Conservation (phyloP, 2,797 vertebrate species). For the Microchirus variegatus region DNA sequence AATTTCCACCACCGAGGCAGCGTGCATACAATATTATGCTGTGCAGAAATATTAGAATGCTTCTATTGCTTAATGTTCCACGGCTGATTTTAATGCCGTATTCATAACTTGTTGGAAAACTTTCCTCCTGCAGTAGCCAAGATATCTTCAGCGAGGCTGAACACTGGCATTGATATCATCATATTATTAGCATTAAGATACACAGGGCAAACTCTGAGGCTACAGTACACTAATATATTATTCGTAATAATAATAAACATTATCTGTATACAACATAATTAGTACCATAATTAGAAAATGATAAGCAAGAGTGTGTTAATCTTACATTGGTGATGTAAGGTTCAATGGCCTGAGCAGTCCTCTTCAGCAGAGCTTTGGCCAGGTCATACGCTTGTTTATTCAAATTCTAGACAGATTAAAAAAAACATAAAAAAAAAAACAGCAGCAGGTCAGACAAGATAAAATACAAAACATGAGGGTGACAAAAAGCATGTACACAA, state of each 20-base stretch:
- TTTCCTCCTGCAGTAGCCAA: constrained; percentile 4
- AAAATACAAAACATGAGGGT: neutral
- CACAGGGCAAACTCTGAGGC: neutral
- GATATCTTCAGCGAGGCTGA: constrained; percentile 10
- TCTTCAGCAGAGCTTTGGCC: constrained; percentile 97
- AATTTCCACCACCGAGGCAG: neutral
- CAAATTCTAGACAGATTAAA: constrained; percentile 86
- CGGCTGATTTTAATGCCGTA: neutral
- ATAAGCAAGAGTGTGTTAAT: neutral
- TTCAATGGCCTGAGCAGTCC: constrained; percentile 97
- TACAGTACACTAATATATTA: neutral
- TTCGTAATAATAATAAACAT: no score
- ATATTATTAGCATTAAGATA: neutral
- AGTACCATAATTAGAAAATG: neutral
- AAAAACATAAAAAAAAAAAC: constrained; percentile 25
- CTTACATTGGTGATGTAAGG: constrained; percentile 99
- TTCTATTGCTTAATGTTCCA: constrained; percentile 9
- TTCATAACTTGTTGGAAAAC: neutral
- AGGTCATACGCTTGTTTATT: constrained; percentile 99
- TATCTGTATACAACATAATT: neutral
- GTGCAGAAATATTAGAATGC: neutral
- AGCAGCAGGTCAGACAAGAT: neutral
- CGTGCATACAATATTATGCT: neutral
- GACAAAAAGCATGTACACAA: neutral
- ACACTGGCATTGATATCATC: neutral